Evolutionary conservation across 1,140 invertebrate species (phyloP), one percentile per base, ranked within the genome.

Genomic region (Heliconius eleuchia): DNA sequence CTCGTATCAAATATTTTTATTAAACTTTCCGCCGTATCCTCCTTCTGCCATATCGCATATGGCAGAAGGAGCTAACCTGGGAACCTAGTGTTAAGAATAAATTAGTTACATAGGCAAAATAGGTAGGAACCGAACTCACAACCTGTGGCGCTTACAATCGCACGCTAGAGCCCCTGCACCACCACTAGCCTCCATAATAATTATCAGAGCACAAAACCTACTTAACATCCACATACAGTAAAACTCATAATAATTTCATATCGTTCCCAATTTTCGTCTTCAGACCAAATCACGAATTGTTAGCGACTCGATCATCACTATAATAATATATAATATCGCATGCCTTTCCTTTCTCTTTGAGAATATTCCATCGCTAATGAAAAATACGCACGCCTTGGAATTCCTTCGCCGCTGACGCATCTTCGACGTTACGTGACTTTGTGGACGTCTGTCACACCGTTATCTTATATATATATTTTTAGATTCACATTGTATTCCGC

Each of bases 351-450:
- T 81, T 80, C 81, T 79, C 71, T 82, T 79, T 84, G 77, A 85
- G 79, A 83, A 80, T 82, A 81, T 66, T 66, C 60, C 71, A 66
- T 46, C 86, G 75, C 74, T 88, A 86, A 89, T 89, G 87, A 88
- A 89, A 88, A 84, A 85, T 88, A 89, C 85, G 87, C 83, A 87
- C 85, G 84, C 84, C 83, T 83, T 78, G 86, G 86, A 81, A 90
- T 91, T 84, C 82, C 81, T 60, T 88, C 87, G 79, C 52, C 83
- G 85, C 83, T 86, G 87, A 89, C 88, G 87, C 86, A 88, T 89
- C 86, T 80, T 80, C 70, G 76, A 77, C 73, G 78, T 66, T 78
- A 81, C 80, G 78, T 85, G 84, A 84, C 83, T 81, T 55, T 55
- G 23, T 19, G n/a, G 30, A 50, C 46, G 60, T 71, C 52, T 34